These are phyloP conservation scores for Dilophus febrilis DNA, from an alignment of 2,888 invertebrate species.

Conservation along the genomic window DNA sequence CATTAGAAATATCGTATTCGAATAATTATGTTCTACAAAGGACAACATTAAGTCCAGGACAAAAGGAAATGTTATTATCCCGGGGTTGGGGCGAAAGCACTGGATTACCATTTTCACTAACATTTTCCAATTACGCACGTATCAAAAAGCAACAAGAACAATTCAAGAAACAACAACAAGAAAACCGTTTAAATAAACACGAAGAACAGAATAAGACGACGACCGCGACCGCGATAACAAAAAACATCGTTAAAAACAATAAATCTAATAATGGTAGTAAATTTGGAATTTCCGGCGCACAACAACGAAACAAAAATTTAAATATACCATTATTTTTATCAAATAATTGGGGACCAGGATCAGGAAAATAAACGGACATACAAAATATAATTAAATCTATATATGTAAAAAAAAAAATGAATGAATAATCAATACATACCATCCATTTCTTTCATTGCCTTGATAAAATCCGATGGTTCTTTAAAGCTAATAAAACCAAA, in stretches of 20 bases:
- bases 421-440: constrained; percentile 39
- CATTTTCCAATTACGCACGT: constrained; percentile 23
- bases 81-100: constrained; percentile 36
- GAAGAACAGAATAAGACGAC: neutral
- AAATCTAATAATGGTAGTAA: neutral
- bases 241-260: constrained; percentile 10
- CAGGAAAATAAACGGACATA: constrained; percentile 23
- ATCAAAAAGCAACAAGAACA: neutral
- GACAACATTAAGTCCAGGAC: no score
- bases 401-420: neutral
- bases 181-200: neutral
- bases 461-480: constrained; percentile 92
- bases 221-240: neutral
- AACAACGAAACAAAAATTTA: constrained; percentile 21
- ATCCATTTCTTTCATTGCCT: constrained; percentile 99
- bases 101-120: constrained; percentile 32
- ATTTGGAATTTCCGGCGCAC: no score
- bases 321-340: constrained; percentile 36
- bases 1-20: no score
- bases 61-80: constrained; percentile 26
- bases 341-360: constrained; percentile 35
- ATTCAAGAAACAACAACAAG: neutral
- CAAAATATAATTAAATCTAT: no score
- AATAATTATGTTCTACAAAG: no score
- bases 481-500: constrained; percentile 98